These are phyloP conservation scores for Actinernus sp. DNA, from an alignment of 92 coral and sea anemone genomes.

Conservation along the genomic window DNA sequence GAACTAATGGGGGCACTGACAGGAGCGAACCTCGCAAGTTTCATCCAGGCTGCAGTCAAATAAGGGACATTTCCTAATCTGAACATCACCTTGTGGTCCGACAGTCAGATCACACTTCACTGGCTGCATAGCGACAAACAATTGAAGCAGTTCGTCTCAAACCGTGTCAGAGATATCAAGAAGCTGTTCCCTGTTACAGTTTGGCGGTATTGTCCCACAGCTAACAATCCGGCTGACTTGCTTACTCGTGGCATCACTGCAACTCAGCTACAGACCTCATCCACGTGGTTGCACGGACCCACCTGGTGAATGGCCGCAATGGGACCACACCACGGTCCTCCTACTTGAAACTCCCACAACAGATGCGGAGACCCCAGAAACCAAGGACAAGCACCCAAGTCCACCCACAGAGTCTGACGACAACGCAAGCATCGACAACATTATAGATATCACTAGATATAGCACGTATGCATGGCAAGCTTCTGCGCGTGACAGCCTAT, in stretches of 20 bases:
- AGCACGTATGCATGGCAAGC: slow-evolving; percentile 22
- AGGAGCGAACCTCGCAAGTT: no score
- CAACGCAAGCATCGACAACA: slow-evolving; percentile 7
- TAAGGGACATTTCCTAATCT: no score
- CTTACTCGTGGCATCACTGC: slow-evolving; percentile 42
- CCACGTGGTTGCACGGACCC: slow-evolving; percentile 26
- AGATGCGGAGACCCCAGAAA: background rate
- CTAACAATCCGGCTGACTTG: slow-evolving; percentile 43
- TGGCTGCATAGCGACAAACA: no score
- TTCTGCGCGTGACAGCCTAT: slow-evolving; percentile 25
- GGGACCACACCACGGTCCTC: slow-evolving; percentile 23
- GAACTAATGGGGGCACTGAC: no score
- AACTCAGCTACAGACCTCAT: slow-evolving; percentile 24
- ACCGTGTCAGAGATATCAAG: no score
- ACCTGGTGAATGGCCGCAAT: slow-evolving; percentile 9
- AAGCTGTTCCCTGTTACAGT: slow-evolving; percentile 11
- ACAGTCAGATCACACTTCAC: no score
- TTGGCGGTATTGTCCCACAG: slow-evolving; percentile 48
- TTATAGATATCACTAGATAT: slow-evolving; percentile 20
- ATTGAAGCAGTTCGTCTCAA: no score
- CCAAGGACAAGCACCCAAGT: background rate
- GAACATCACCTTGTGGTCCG: no score
- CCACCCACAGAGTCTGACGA: background rate
- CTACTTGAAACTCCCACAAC: no score
- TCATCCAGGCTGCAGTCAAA: no score